Base-by-base conservation (phyloP, 2,888 invertebrate genomes). In the Odontothrips loti region DNA sequence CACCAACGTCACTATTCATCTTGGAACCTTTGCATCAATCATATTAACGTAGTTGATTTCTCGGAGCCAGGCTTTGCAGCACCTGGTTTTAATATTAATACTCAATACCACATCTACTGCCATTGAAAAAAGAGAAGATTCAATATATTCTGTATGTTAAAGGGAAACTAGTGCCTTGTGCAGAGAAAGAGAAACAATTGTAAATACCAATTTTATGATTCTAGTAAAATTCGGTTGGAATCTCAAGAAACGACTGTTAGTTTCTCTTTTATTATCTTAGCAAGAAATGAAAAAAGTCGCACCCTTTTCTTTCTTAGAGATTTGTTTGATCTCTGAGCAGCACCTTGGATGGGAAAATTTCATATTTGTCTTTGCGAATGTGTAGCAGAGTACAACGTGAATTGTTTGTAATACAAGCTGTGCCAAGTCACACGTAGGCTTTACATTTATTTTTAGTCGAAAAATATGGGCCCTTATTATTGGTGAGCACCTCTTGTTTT, bases 1-100 rank as follows among this genome's bases (percentile, higher is more conserved):
- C 23, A 75, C 68, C 68, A 75, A 75, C n/a, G 68, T 75, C 68
- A 75, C 68, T 75, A 75, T 75, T 75, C 68, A 75, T 75, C 68
- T 75, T 75, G 68, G 68, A 75, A 75, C 68, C 68, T 75, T 75
- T 75, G 68, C 68, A 75, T 75, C 68, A 75, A 75, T 75, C 68
- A 75, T 75, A n/a, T 27, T 75, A 75, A 75, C 9, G 68, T 75
- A 75, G 68, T 75, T 75, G 68, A 27, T 75, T 75, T 75, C 68
- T 75, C 23, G 68, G 20, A 75, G 27, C 68, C 68, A 27, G 12
- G 68, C 20, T 20, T 17, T 58, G 58, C 17, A 58, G 17, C 58
- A 27, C 68, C 68, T 75, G 68, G 68, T 27, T 75, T 75, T 75
- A 43, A 43, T 75, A 75, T 75, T 75, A 75, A 23, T 75, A 58